These are phyloP conservation scores for Hesperia comma DNA, from an alignment of 2,888 invertebrate genomes.

Conservation along the genomic window DNA sequence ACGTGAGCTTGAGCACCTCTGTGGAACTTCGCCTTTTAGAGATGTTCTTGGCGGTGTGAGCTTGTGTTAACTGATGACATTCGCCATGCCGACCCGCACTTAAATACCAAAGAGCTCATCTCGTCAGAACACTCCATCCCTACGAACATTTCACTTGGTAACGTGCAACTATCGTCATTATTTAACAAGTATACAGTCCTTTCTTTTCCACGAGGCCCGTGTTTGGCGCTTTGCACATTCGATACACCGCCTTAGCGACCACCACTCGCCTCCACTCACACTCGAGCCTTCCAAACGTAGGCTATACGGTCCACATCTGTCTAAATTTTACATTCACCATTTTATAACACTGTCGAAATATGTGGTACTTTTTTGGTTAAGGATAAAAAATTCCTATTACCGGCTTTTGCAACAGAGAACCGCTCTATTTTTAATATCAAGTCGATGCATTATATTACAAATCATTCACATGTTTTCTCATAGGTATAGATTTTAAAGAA, in stretches of 20 bases:
- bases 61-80: conserved; percentile 81
- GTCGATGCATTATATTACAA: conserved; percentile 12
- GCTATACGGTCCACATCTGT: conserved; percentile 54
- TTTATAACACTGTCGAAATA: conserved; percentile 43
- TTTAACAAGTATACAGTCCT: conserved; percentile 79
- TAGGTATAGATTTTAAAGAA: background rate
- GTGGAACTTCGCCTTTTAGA: conserved; percentile 65
- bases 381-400: conserved; percentile 24
- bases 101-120: conserved; percentile 82
- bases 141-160: conserved; percentile 80
- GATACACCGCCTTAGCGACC: conserved; percentile 68
- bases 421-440: conserved; percentile 25
- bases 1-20: conserved; percentile 51
- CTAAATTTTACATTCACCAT: conserved; percentile 39
- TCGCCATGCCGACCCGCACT: conserved; percentile 78
- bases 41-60: conserved; percentile 75
- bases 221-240: conserved; percentile 63
- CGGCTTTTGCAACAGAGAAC: conserved; percentile 36
- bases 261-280: conserved; percentile 58
- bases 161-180: conserved; percentile 80
- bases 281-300: conserved; percentile 39
- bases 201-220: conserved; percentile 77
- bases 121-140: conserved; percentile 81
- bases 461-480: background rate
- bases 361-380: conserved; percentile 24